Evolutionary conservation across 64 coral and sea anemone species (phyloP).

Genomic region (Pocillopora damicornis): DNA sequence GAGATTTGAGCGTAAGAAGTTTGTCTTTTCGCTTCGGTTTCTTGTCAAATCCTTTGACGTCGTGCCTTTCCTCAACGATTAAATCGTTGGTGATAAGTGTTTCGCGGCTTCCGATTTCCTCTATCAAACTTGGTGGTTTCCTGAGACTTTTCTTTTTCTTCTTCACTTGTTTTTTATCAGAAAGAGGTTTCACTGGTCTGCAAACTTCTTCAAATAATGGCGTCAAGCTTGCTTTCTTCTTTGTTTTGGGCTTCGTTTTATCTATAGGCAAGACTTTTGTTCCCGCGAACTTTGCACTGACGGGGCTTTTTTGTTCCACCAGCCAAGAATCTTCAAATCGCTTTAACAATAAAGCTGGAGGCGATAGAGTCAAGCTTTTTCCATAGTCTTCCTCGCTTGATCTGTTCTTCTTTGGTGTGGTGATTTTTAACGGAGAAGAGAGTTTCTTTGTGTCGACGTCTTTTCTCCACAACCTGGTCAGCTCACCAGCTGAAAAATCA

Average conservation of each 20-base stretch:
- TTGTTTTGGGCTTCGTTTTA: not conserved
- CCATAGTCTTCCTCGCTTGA: not conserved
- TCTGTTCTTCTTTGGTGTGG: constrained; percentile 34
- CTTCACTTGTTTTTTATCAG: constrained; percentile 4
- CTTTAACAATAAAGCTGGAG: constrained; percentile 78
- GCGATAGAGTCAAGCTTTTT: constrained; percentile 60
- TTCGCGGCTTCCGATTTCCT: not conserved
- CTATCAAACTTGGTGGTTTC: constrained; percentile 19
- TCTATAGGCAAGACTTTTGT: not conserved
- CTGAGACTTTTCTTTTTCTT: not conserved
- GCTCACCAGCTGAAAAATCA: constrained; percentile 35
- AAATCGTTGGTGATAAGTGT: not conserved
- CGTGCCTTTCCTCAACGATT: not conserved
- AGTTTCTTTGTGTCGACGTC: constrained; percentile 6
- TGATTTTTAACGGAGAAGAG: constrained; percentile 28
- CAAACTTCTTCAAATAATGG: constrained; percentile 7
- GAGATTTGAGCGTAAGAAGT: not conserved
- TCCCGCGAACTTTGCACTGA: not conserved
- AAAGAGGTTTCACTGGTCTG: constrained; percentile 3
- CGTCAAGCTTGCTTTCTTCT: constrained; percentile 2
- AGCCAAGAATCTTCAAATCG: constrained; percentile 85
- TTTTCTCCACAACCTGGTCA: constrained; percentile 19
- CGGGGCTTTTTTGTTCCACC: constrained; percentile 72
- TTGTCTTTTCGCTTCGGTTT: constrained; percentile 1
- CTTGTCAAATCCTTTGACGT: not conserved